These are phyloP conservation scores for Heterodera schachtii DNA, from an alignment of 1,140 invertebrate genomes.

Conservation along the genomic window DNA sequence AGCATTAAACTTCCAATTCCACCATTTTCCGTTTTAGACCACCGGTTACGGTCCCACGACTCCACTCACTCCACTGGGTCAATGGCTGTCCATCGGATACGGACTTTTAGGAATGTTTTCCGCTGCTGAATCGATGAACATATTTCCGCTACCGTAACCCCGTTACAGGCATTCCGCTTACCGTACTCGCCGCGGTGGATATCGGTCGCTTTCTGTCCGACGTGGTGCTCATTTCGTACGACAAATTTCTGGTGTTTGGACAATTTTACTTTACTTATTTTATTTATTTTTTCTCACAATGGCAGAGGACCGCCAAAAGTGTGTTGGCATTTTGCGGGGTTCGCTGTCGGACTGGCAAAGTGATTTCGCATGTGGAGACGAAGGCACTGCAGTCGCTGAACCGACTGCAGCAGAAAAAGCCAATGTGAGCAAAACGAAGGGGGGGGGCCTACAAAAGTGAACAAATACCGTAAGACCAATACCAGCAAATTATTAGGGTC, in stretches of 20 bases:
- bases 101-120: constrained; percentile 52
- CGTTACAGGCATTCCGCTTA: constrained; percentile 68
- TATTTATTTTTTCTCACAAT: constrained; percentile 14
- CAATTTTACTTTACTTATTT: constrained; percentile 14
- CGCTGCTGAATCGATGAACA: too few relatives aligned
- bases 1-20: too few relatives aligned
- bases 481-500: too few relatives aligned
- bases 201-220: constrained; percentile 64
- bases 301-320: constrained; percentile 33
- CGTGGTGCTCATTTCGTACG: constrained; percentile 57
- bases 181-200: constrained; percentile 67
- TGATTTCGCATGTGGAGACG: constrained; percentile 55
- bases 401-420: constrained; percentile 14
- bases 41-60: constrained; percentile 69
- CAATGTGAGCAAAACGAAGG: neutral
- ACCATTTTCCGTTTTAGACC: constrained; percentile 43
- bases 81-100: constrained; percentile 68
- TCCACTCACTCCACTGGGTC: constrained; percentile 67
- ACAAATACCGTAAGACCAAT: too few relatives aligned
- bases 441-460: too few relatives aligned
- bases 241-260: constrained; percentile 43
- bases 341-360: constrained; percentile 29
- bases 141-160: too few relatives aligned
- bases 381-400: constrained; percentile 51
- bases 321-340: constrained; percentile 33